Conservation (phyloP, 2,797 vertebrate species). For the Pseudotriccus pelzelni region DNA sequence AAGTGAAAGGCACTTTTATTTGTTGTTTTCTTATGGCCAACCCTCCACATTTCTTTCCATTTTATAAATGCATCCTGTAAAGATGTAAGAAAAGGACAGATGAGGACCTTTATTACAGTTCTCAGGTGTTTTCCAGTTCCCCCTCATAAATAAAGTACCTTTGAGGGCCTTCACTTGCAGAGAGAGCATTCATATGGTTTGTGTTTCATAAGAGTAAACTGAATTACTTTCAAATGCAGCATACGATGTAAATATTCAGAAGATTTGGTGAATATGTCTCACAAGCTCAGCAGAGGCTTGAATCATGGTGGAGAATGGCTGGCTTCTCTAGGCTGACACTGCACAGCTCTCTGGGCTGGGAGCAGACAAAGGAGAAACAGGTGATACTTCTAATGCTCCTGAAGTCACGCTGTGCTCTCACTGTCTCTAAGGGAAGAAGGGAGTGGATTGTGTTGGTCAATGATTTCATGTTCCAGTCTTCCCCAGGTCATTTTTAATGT, state of each 20-base stretch:
- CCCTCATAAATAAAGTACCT: not conserved
- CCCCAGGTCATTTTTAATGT: not conserved
- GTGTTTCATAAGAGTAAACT: not conserved
- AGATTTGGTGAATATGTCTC: not conserved
- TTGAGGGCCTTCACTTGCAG: not conserved
- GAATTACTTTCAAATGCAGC: not conserved
- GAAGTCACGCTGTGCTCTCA: rapidly evolving
- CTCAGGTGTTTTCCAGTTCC: not conserved
- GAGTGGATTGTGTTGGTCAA: rapidly evolving
- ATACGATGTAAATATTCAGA: not conserved
- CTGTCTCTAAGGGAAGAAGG: not conserved
- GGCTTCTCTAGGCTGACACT: rapidly evolving
- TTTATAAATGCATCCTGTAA: not conserved
- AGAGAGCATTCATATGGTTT: not conserved
- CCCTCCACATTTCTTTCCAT: rapidly evolving
- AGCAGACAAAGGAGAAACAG: not conserved
- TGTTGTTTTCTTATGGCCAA: not conserved
- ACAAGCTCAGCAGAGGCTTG: not conserved
- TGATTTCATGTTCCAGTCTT: not conserved
- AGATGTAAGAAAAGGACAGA: not conserved
- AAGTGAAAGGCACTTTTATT: not conserved
- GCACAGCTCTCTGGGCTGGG: not conserved
- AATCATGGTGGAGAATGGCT: not conserved
- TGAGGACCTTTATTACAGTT: not conserved
- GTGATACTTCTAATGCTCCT: not conserved